Evolutionary conservation across 2,888 invertebrate species (phyloP), one percentile per base, ranked within the genome.

Genomic region (Halictus ligatus): DNA sequence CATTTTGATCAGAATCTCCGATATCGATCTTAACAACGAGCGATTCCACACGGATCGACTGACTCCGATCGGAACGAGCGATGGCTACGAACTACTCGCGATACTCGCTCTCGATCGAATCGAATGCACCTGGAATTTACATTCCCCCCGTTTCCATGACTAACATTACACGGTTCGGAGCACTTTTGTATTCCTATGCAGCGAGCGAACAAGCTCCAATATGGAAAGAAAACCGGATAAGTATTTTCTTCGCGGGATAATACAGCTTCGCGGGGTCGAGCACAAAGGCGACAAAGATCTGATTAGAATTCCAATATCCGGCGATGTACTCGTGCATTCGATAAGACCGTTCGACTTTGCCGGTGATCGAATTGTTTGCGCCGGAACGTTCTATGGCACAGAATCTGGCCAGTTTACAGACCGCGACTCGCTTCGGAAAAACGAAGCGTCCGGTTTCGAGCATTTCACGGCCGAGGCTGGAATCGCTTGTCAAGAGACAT

Each of bases 281-380:
- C 67, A 67, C 67, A 35, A 67, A 67, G 29, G 67, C 67, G 18
- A 67, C 67, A 67, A 67, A 67, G 67, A 67, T 67, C n/a, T 15
- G n/a, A 58, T 40, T 35, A 64, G 60, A 12, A 25, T 64, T 64
- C 60, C 60, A 64, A 64, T 64, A 64, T 64, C 60, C 60, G 15
- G 2, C 60, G 54, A 54, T 25, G 29, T 64, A 64, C 13, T 15
- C 60, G 15, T 12, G 60, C 60, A 64, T 64, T 64, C 60, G 29
- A 64, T 64, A 64, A 64, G 60, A n/a, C 60, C 60, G 60, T 64
- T 29, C 60, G 60, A 64, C 60, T 64, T 64, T 12, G 25, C 60
- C 25, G 60, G 29, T 29, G 60, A 64, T 64, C 60, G 67, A 67
- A 67, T 35, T 67, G 67, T 67, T 35, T 64, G 60, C 10, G 18